Conservation (phyloP, 2,888 invertebrate species). For the Eilema depressum region DNA sequence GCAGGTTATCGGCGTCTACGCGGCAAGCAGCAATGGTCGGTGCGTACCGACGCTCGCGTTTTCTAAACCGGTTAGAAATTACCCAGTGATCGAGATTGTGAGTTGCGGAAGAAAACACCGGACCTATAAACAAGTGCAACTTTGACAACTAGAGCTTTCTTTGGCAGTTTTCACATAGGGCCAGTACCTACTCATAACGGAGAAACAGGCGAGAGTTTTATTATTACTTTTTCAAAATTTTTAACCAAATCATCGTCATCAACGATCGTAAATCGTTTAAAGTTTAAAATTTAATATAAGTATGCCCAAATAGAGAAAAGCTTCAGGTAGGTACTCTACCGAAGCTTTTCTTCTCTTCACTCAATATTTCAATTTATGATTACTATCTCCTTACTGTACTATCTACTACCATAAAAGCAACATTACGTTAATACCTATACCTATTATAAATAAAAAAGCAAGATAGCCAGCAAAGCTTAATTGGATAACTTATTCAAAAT, state of each 20-base stretch:
- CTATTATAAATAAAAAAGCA: background rate
- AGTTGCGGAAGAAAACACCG: conserved; percentile 84
- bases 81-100: conserved; percentile 85
- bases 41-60: conserved; percentile 71
- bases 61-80: conserved; percentile 87
- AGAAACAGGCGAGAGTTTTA: conserved; percentile 20
- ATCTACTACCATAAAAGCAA: background rate
- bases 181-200: conserved; percentile 25
- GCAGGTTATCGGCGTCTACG: conserved; percentile 46
- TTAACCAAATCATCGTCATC: background rate
- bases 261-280: too few relatives aligned
- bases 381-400: background rate
- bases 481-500: conserved; percentile 4
- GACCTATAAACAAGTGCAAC: conserved; percentile 73
- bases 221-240: background rate
- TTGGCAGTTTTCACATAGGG: conserved; percentile 52
- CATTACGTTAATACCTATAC: background rate
- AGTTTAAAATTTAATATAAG: background rate
- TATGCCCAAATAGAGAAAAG: background rate
- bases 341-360: background rate
- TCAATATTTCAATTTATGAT: background rate
- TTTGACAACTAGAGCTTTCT: conserved; percentile 73
- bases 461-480: background rate
- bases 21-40: conserved; percentile 39
- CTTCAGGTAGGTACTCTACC: background rate